Percentiles rank a stretch among this genome's conserved stretches.
Conservation (phyloP, 2,797 vertebrate genomes). For the Rhinichthys osculus region DNA sequence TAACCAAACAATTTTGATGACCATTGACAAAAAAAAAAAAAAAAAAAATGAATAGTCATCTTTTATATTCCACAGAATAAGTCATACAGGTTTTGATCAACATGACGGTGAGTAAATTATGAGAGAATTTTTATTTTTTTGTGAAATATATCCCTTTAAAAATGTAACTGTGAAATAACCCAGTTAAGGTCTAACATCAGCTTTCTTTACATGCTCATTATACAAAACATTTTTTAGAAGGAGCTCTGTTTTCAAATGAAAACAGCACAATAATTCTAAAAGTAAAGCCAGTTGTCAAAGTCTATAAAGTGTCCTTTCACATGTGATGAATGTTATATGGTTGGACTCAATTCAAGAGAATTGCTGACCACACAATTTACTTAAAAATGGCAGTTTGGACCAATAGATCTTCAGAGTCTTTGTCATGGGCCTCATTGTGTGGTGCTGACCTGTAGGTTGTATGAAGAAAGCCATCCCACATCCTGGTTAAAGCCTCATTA, state of each 20-base stretch:
- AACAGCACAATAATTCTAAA: slow-evolving; percentile 48
- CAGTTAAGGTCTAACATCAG: not conserved
- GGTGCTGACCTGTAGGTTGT: slow-evolving; percentile 76
- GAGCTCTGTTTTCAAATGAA: slow-evolving; percentile 18
- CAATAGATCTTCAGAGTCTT: slow-evolving; percentile 68
- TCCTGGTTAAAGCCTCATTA: slow-evolving; percentile 84
- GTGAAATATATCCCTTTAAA: not conserved
- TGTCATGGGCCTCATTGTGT: slow-evolving; percentile 79
- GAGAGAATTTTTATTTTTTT: not conserved
- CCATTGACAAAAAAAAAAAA: not conserved
- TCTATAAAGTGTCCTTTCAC: slow-evolving; percentile 71
- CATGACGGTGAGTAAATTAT: not conserved
- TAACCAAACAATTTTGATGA: not conserved
- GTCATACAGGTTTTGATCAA: not conserved
- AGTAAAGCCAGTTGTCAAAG: slow-evolving; percentile 71
- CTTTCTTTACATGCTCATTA: not conserved
- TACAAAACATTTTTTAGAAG: not conserved
- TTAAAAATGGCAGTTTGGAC: slow-evolving; percentile 66
- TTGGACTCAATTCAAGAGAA: slow-evolving; percentile 73
- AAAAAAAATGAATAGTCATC: not conserved
- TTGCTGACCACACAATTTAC: slow-evolving; percentile 77
- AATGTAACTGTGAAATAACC: not conserved
- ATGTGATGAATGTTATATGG: slow-evolving; percentile 71
- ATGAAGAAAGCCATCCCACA: slow-evolving; percentile 78
- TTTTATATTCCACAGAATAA: not conserved